Evolutionary conservation across 2,888 invertebrate species (phyloP), one percentile per base, ranked within the genome.

Genomic region (Cephus runcator): DNA sequence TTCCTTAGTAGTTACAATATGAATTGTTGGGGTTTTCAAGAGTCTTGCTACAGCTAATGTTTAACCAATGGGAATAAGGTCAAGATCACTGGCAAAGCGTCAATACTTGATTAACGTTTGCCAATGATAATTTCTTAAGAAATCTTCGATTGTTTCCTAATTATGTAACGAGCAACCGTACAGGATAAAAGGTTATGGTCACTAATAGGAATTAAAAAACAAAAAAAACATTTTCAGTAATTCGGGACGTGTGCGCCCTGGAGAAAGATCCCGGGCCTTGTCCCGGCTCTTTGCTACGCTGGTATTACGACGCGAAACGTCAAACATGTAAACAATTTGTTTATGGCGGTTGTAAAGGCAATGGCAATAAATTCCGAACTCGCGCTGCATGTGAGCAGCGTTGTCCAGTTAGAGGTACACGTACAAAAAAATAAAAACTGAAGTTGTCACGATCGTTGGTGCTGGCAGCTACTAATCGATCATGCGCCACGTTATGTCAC

Each of bases 311-410:
- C 87, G 82, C 87, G 33, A 85, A 85, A 71, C 89, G 88, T 80
- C 88, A 90, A 79, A 88, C 88, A 81, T 93, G 93, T 89, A 88
- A 88, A 81, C 90, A 91, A 85, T 93, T 93, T 90, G 90, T 92
- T 87, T 93, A 92, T 85, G 93, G 93, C 79, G 92, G 92, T 88
- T 92, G 93, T 87, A 91, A 90, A 84, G 92, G 92, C 84, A 93
- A 92, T 85, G 88, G 85, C 79, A 93, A 93, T 89, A 91, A 90
- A 85, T 92, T 92, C 88, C 90, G 88, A 83, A 89, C 88, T 69
- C 87, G 87, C 79, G 87, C 88, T 83, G 90, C 90, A 83, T 92
- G 92, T 83, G 87, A 88, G 85, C 87, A 87, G 81, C 89, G 88
- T 81, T 92, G 92, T 82, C 87, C 87, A 69, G 83, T 84, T 76